These are phyloP conservation scores for Noturus placidus DNA, from an alignment of 2,113 vertebrate genomes.

Conservation along the genomic window DNA sequence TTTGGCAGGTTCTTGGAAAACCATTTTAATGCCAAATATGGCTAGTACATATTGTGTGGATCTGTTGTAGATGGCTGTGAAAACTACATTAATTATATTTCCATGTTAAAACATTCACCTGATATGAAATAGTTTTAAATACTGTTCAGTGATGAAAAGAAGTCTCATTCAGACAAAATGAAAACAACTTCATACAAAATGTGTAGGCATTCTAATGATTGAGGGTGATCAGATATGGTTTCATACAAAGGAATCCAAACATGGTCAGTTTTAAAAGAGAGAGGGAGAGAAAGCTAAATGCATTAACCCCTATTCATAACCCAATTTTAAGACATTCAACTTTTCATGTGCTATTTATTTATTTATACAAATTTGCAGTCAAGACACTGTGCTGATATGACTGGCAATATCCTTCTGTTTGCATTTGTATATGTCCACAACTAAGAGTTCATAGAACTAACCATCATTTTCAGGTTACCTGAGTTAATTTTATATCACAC, in stretches of 20 bases:
- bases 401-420: background rate
- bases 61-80: background rate
- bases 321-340: background rate
- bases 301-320: background rate
- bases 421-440: background rate
- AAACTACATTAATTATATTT: slow-evolving; percentile 11
- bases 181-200: background rate
- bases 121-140: background rate
- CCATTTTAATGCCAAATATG: slow-evolving; percentile 40
- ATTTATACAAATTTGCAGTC: no score
- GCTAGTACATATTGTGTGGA: background rate
- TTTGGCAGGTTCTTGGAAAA: slow-evolving; percentile 49
- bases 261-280: background rate
- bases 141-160: background rate
- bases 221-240: background rate
- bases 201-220: background rate
- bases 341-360: background rate
- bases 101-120: background rate
- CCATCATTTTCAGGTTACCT: background rate
- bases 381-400: background rate
- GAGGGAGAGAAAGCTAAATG: background rate
- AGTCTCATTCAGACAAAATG: background rate
- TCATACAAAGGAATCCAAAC: background rate
- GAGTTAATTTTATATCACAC: background rate
- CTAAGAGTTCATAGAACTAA: background rate